A percentile compares a stretch with the other conserved stretches of the same genome.
phyloP scores from a whole-genome alignment of 2,797 vertebrate genomes.

The Phalloptychus januarius region DNA sequence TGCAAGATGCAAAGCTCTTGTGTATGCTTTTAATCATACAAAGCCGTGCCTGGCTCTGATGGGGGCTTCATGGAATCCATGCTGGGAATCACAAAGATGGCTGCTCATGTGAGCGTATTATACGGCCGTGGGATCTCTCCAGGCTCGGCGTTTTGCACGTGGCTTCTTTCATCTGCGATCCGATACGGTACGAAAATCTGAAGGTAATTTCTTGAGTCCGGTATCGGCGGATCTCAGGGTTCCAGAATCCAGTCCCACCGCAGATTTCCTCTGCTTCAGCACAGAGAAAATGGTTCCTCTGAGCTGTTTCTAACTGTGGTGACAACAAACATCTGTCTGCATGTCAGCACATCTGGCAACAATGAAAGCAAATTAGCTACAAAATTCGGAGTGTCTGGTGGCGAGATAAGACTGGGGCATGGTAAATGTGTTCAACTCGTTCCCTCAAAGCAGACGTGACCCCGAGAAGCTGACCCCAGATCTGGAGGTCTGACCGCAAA shows the following conservation, averaged over 20 bases:
- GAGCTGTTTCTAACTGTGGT: constrained; percentile 65
- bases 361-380: constrained; percentile 86
- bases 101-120: constrained; percentile 56
- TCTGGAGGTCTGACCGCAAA: constrained; percentile 44
- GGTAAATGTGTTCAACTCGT: constrained; percentile 76
- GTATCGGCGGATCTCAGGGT: constrained; percentile 40
- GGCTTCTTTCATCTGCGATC: background rate
- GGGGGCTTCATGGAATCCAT: constrained; percentile 57
- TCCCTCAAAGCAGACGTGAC: constrained; percentile 50
- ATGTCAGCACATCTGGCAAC: constrained; percentile 86
- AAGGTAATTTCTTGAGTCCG: constrained; percentile 29
- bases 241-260: constrained; percentile 40
- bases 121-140: constrained; percentile 62
- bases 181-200: background rate
- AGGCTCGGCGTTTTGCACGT: constrained; percentile 35
- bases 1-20: constrained; percentile 76
- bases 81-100: constrained; percentile 60
- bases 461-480: constrained; percentile 55
- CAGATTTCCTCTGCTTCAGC: constrained; percentile 60
- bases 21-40: constrained; percentile 77
- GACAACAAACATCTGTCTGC: constrained; percentile 78
- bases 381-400: constrained; percentile 83
- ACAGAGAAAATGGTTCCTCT: constrained; percentile 60
- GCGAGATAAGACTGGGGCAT: constrained; percentile 79
- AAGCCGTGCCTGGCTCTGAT: constrained; percentile 55